Evolutionary conservation across 2,113 vertebrate genomes (phyloP).

Genomic region (Platysteira castanea): DNA sequence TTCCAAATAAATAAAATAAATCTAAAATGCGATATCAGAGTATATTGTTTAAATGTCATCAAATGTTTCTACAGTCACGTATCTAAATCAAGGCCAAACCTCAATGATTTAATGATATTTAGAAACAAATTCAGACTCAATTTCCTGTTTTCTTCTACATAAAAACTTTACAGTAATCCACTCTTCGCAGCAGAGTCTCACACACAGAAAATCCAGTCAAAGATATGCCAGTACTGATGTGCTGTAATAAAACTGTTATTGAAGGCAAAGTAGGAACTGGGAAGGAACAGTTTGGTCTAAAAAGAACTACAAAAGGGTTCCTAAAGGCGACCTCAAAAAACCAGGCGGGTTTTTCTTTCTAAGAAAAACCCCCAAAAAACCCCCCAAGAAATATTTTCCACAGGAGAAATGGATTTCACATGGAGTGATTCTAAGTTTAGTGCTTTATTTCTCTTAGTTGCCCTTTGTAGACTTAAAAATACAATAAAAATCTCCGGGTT

Average conservation of each 20-base stretch:
- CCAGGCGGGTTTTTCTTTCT: rapidly evolving
- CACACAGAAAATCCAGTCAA: neutral
- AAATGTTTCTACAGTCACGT: neutral
- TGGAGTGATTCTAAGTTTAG: neutral
- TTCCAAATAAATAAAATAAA: neutral
- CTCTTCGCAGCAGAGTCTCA: neutral
- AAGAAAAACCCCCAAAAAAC: neutral
- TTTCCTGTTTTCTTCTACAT: neutral
- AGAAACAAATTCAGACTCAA: neutral
- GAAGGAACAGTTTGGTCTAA: neutral
- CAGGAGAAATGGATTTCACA: neutral
- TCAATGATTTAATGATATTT: neutral
- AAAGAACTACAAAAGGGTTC: neutral
- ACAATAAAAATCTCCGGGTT: neutral
- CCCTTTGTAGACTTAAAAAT: neutral
- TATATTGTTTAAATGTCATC: neutral
- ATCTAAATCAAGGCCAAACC: neutral
- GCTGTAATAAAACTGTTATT: neutral
- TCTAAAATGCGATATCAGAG: neutral
- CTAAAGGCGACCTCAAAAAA: neutral
- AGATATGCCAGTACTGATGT: neutral
- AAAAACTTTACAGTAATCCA: neutral
- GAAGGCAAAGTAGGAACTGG: neutral
- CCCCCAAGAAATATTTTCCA: neutral
- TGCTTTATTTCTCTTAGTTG: neutral